Evolutionary conservation across 2,888 invertebrate genomes (phyloP).

Genomic region (Chalcis sispes): DNA sequence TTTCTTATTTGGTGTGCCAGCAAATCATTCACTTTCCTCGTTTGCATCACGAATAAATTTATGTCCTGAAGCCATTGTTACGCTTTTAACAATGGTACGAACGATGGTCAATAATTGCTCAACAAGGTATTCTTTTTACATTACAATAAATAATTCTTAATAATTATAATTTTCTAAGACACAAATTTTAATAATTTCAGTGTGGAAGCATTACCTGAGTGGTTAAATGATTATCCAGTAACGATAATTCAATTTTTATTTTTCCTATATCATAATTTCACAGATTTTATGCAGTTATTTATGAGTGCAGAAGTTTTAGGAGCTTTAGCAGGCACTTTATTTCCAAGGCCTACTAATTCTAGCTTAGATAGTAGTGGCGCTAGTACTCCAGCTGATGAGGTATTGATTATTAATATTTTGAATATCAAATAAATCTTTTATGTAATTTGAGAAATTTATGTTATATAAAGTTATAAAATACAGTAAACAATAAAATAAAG

Average conservation of each 20-base stretch:
- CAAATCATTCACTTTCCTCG: conserved; percentile 79
- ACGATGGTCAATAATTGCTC: conserved; percentile 81
- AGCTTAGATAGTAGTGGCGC: conserved; percentile 88
- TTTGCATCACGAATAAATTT: conserved; percentile 85
- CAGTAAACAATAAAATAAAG: conserved; percentile 4
- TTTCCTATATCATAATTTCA: conserved; percentile 95
- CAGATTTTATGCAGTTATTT: conserved; percentile 94
- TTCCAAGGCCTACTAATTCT: conserved; percentile 80
- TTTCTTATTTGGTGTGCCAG: conserved; percentile 90
- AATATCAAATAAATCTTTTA: too few relatives aligned
- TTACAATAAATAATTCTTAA: conserved; percentile 5
- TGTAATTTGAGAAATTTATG: too few relatives aligned
- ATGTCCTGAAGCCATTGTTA: conserved; percentile 94
- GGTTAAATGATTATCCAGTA: conserved; percentile 88
- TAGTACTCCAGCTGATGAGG: conserved; percentile 85
- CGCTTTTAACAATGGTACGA: conserved; percentile 90
- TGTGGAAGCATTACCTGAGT: conserved; percentile 80
- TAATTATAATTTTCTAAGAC: conserved; percentile 18
- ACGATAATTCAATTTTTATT: conserved; percentile 93
- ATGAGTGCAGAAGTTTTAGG: conserved; percentile 94
- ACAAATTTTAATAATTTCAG: conserved; percentile 71
- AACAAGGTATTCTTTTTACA: conserved; percentile 69
- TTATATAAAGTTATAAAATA: not conserved
- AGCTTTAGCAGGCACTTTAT: conserved; percentile 90
- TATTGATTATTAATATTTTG: conserved; percentile 61